These are phyloP conservation scores for Teleiodes luculella DNA, from an alignment of 2,888 invertebrate genomes.

Conservation along the genomic window DNA sequence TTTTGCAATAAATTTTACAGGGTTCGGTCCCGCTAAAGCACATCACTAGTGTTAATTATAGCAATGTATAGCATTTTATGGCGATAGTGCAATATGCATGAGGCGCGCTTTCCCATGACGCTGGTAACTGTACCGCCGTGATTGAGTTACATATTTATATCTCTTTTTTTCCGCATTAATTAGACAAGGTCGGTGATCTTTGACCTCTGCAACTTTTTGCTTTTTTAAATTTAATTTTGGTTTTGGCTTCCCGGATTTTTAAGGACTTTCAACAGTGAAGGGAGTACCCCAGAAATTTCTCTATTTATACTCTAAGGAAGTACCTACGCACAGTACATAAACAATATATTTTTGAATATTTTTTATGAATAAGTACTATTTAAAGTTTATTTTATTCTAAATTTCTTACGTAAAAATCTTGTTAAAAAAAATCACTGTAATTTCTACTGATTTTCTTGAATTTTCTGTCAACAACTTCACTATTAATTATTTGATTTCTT, in stretches of 20 bases:
- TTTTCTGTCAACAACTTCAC: no score
- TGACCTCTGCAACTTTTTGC: slow-evolving; percentile 33
- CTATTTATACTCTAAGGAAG: no score
- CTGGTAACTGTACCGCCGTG: slow-evolving; percentile 57
- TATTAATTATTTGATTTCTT: no score
- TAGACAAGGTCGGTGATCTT: slow-evolving; percentile 54
- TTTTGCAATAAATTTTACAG: neutral
- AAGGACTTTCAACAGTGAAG: no score
- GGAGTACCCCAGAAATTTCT: no score
- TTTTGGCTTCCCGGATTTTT: neutral
- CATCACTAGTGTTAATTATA: slow-evolving; percentile 39
- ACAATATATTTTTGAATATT: no score
- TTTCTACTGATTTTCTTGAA: no score
- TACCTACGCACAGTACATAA: no score
- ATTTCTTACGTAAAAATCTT: no score
- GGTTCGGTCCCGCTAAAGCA: neutral
- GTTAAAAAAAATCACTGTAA: no score
- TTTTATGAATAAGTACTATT: no score
- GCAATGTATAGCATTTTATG: slow-evolving; percentile 40
- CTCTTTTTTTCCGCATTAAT: slow-evolving; percentile 49
- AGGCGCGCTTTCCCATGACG: slow-evolving; percentile 67
- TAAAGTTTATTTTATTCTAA: no score
- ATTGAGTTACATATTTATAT: slow-evolving; percentile 61
- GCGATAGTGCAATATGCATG: slow-evolving; percentile 72
- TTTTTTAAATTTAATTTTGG: neutral